Percentiles rank a stretch among this genome's conserved stretches.
Conservation (phyloP, 1,140 invertebrate genomes). For the Elysia chlorotica region DNA sequence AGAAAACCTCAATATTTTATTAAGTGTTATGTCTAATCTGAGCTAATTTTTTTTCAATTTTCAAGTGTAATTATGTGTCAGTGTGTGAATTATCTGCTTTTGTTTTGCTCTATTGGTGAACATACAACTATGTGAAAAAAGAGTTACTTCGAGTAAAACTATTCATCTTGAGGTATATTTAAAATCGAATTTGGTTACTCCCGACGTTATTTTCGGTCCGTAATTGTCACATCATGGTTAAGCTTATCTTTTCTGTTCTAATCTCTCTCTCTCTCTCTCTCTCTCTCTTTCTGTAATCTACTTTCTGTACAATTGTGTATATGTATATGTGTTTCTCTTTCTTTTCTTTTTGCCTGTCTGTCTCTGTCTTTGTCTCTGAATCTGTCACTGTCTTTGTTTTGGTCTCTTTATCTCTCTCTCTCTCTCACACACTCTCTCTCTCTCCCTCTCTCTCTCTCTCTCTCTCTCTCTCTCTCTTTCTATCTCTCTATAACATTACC, state of each 20-base stretch:
- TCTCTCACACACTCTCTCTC: background rate
- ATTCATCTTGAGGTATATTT: too few relatives aligned
- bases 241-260: background rate
- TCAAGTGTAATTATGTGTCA: too few relatives aligned
- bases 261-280: background rate
- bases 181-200: too few relatives aligned
- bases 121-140: too few relatives aligned
- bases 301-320: background rate
- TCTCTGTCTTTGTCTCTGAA: background rate
- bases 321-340: background rate
- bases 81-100: too few relatives aligned
- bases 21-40: too few relatives aligned
- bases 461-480: background rate
- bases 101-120: too few relatives aligned
- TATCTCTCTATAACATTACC: background rate
- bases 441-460: background rate
- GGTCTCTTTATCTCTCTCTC: constrained; percentile 8
- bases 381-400: background rate
- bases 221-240: too few relatives aligned
- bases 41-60: too few relatives aligned
- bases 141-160: too few relatives aligned
- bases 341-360: background rate
- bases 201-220: too few relatives aligned
- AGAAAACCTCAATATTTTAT: too few relatives aligned
- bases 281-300: background rate